Evolutionary conservation across 2,797 vertebrate species (phyloP), one percentile per base, ranked within the genome.

Genomic region (Okamejei kenojei): DNA sequence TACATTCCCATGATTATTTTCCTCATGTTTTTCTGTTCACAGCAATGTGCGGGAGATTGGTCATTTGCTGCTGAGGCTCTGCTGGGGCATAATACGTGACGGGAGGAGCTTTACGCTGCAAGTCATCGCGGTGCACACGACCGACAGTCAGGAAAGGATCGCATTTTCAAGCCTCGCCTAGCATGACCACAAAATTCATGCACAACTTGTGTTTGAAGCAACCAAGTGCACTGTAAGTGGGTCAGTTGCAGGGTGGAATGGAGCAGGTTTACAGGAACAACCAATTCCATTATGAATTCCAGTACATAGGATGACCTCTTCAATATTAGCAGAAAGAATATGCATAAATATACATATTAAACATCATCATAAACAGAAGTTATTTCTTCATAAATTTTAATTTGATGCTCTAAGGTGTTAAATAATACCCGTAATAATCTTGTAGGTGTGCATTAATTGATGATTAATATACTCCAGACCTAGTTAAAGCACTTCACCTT

Each of bases 361-460:
- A 92, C 90, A 92, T 71, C 38, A n/a, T 92, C 90, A 76, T 92
- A 92, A 92, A 92, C 15, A 38, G 74, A 92, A 92, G 23, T 92
- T 92, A 92, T 92, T 92, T 92, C 90, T 92, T 76, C 90, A 92
- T 92, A 92, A 92, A 92, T 92, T 92, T 92, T 92, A 92, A 92
- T 76, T 73, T 74, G 68, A 76, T 92, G 88, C 88, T 91, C 88
- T 91, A 91, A 91, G 88, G 88, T 73, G 71, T 92, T 92, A 92
- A 76, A 92, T 92, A 92, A 92, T 92, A 76, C 38, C 71, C 45
- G 29, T 92, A 58, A 92, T 92, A 71, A 92, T 92, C 90, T 76
- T 23, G 38, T 92, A 92, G 90, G 90, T 92, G 90, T 92, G 71
- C 90, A 92, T 92, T 92, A 92, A 92, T 92, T 92, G 90, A 92